Conservation (phyloP, 2,113 vertebrate genomes). For the Hepsetus odoe region DNA sequence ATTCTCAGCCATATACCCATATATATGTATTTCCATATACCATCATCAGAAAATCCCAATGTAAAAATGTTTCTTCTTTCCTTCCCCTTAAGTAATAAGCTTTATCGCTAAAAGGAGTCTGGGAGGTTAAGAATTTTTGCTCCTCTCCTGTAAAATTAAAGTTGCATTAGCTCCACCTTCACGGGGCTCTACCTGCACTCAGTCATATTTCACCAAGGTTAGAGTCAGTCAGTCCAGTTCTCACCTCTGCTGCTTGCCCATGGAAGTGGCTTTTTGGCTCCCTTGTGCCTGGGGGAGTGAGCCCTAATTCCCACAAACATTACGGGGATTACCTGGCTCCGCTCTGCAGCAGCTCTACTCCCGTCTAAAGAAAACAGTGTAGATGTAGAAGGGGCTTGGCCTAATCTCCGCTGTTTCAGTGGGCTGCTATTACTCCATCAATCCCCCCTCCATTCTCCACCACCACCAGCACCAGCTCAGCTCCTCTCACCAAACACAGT, state of each 20-base stretch:
- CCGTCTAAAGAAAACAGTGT: constrained; percentile 46
- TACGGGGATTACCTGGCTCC: constrained; percentile 52
- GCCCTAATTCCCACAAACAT: constrained; percentile 37
- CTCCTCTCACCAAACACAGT: constrained; percentile 48
- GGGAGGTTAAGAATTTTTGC: no score
- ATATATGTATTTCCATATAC: no score
- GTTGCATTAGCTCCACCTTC: background rate
- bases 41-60: no score
- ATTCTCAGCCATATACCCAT: no score
- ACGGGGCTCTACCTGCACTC: background rate
- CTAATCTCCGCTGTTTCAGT: constrained; percentile 47
- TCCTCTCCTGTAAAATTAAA: no score
- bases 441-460: constrained; percentile 1
- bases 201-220: background rate
- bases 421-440: constrained; percentile 35
- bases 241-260: background rate
- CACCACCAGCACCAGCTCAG: background rate
- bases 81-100: no score
- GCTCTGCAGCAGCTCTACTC: constrained; percentile 28
- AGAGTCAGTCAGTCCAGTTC: background rate
- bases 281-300: background rate
- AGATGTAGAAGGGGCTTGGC: constrained; percentile 30
- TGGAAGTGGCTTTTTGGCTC: background rate
- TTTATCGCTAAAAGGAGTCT: no score
- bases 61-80: no score